Evolutionary conservation across 2,113 vertebrate species (phyloP).

Genomic region (Chionomys nivalis): DNA sequence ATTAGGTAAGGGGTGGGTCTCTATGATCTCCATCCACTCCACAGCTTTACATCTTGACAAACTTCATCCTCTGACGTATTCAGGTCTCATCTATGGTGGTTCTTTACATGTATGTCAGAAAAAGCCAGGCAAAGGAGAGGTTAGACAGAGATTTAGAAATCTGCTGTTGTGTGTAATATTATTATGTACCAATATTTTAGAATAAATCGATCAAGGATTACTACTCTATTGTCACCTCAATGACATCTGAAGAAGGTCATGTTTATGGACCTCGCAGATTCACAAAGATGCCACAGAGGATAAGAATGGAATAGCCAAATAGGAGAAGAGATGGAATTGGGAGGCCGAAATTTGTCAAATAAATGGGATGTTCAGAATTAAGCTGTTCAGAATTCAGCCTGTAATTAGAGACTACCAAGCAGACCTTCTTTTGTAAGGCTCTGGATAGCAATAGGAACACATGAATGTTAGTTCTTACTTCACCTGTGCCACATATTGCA

Average conservation of each 20-base stretch:
- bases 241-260: background rate
- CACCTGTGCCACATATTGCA: background rate
- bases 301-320: background rate
- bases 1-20: background rate
- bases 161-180: background rate
- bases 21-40: background rate
- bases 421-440: background rate
- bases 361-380: background rate
- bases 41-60: background rate
- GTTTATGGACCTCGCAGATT: background rate
- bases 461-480: background rate
- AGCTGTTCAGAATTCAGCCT: background rate
- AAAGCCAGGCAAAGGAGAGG: background rate
- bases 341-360: background rate
- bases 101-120: background rate
- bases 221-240: background rate
- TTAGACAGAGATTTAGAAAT: background rate
- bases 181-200: background rate
- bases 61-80: background rate
- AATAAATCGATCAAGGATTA: constrained; percentile 2
- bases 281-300: too few relatives aligned
- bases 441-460: background rate
- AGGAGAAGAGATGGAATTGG: background rate
- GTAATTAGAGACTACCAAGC: background rate
- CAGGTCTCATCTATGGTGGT: background rate